Conservation (phyloP, 37 sponge, comb jelly and placozoan genomes). For the Cladorhizidae sp. region DNA sequence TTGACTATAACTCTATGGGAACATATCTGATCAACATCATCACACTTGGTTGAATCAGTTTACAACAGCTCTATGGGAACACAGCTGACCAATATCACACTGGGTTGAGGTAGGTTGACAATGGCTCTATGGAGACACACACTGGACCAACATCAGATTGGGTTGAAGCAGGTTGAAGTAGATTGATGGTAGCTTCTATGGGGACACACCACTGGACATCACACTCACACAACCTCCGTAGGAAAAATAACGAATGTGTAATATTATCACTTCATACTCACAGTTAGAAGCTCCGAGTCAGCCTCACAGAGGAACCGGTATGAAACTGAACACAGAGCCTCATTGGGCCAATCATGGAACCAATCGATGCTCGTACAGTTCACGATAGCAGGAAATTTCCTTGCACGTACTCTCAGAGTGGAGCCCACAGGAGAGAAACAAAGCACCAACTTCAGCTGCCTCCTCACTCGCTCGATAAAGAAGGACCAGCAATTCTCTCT, state of each 20-base stretch:
- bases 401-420: constrained; percentile 87
- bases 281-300: constrained; percentile 80
- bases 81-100: no score
- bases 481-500: constrained; percentile 97
- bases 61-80: no score
- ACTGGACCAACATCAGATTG: no score
- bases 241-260: neutral
- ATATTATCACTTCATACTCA: no score
- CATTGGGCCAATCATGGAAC: constrained; percentile 99
- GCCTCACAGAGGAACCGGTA: constrained; percentile 88
- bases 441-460: constrained; percentile 89
- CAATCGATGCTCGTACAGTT: constrained; percentile 98
- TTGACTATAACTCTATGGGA: no score
- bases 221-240: neutral
- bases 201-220: neutral
- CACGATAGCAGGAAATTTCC: constrained; percentile 98
- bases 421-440: constrained; percentile 99
- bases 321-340: constrained; percentile 94
- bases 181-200: no score
- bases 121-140: no score
- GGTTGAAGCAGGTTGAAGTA: no score
- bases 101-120: no score
- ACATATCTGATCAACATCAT: no score
- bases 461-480: constrained; percentile 93
- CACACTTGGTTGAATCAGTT: no score